Evolutionary conservation across 2,113 vertebrate species (phyloP), one percentile per base, ranked within the genome.

Genomic region (Narcine bancroftii): DNA sequence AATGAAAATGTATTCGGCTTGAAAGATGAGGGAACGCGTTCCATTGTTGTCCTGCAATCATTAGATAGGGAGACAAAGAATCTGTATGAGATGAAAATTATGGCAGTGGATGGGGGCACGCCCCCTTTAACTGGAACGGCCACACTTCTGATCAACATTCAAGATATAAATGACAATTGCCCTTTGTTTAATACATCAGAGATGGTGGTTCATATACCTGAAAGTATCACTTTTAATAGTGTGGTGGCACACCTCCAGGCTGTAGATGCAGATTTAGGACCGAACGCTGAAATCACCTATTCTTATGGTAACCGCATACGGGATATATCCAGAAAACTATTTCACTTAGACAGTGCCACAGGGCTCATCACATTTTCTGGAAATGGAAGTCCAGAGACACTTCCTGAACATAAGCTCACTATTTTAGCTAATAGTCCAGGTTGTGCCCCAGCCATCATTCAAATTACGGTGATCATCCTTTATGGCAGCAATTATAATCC

Each of bases 141-240:
- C 65, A 93, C 94, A 92, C 92, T 97, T 89, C 93, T 93, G 77
- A 94, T 97, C 92, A 94, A 94, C 24, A 95, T 96, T 93, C 95
- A 93, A 69, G 96, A 97, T 92, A 93, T 96, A 76, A 94, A 96
- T 71, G 96, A 97, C 93, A 95, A 96, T 93, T 96, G 96, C 93
- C 96, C 96, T 26, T 93, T 93, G 87, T 97, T 96, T 87, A 93
- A 85, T 83, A 29, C 93, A 2, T 93, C 95, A 87, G 95, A 93
- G 91, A 94, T 19, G n/a, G 92, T 21, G 47, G 94, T 94, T 92
- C 93, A 91, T 26, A 83, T 97, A 92, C 93, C 93, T 7, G 94
- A 94, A 92, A 94, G 95, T 92, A 93, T 94, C 39, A 87, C 26
- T 13, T 94, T 92, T 92, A 94, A 95, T 92, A 94, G 83, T 36